Evolutionary conservation across 1,140 invertebrate genomes (phyloP).

Genomic region (Polypedilum pembai): DNA sequence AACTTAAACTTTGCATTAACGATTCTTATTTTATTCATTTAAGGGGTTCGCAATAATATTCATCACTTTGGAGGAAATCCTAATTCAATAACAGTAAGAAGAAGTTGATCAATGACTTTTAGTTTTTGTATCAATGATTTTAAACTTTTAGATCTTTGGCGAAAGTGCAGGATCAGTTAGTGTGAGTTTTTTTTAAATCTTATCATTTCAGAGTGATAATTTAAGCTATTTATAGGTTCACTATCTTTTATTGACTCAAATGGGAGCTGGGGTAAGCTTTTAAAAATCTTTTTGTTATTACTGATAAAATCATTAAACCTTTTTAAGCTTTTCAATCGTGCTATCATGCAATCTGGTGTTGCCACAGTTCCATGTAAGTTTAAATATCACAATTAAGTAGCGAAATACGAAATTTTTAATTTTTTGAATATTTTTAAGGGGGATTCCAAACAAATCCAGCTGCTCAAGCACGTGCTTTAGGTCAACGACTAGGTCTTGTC

Average conservation of each 20-base stretch:
- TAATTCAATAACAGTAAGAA: slow-evolving; percentile 45
- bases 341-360: slow-evolving; percentile 58
- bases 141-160: slow-evolving; percentile 41
- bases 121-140: too few relatives aligned
- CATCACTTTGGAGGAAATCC: slow-evolving; percentile 51
- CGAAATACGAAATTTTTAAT: too few relatives aligned
- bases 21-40: too few relatives aligned
- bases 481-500: slow-evolving; percentile 36
- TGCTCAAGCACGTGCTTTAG: slow-evolving; percentile 41
- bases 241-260: slow-evolving; percentile 39
- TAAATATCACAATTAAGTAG: too few relatives aligned
- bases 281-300: neutral
- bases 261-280: neutral
- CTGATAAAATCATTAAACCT: neutral
- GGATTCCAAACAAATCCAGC: slow-evolving; percentile 42
- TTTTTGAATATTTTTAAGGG: slow-evolving; percentile 36
- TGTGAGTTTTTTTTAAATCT: slow-evolving; percentile 36
- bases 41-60: slow-evolving; percentile 51
- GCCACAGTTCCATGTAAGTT: slow-evolving; percentile 48
- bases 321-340: slow-evolving; percentile 49
- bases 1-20: too few relatives aligned
- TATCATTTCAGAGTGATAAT: neutral
- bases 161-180: slow-evolving; percentile 49
- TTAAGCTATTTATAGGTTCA: slow-evolving; percentile 34
- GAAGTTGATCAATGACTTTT: too few relatives aligned